Conservation (phyloP, 2,888 invertebrate species). For the Tipula confusa region DNA sequence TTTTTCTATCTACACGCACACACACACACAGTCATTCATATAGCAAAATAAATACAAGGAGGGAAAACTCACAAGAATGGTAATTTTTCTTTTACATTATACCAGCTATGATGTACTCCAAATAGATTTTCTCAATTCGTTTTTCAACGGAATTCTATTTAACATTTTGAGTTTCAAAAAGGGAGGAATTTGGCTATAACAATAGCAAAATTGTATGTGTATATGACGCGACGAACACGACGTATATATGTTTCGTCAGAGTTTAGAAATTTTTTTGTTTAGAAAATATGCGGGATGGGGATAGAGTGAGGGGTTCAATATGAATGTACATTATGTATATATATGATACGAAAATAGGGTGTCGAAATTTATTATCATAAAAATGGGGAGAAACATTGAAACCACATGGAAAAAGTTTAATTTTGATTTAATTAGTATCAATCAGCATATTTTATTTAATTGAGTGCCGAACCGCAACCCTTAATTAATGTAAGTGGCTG, state of each 20-base stretch:
- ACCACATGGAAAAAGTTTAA: conserved; percentile 9
- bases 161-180: neutral
- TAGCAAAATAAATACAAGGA: neutral
- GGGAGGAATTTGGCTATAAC: conserved; percentile 7
- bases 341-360: neutral
- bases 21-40: neutral
- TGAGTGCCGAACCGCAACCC: neutral
- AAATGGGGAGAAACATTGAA: neutral
- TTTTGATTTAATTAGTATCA: conserved; percentile 25
- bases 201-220: neutral
- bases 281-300: neutral
- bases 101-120: neutral
- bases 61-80: neutral
- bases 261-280: neutral
- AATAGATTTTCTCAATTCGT: neutral
- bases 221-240: neutral
- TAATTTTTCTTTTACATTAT: neutral
- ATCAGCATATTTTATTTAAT: conserved; percentile 20
- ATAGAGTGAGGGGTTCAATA: too few species aligned
- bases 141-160: neutral
- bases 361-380: neutral
- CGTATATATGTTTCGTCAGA: neutral
- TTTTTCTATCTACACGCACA: neutral
- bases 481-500: neutral
- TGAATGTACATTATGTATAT: neutral